Conservation (phyloP, 2,888 invertebrate genomes). For the Athetis lepigone region DNA sequence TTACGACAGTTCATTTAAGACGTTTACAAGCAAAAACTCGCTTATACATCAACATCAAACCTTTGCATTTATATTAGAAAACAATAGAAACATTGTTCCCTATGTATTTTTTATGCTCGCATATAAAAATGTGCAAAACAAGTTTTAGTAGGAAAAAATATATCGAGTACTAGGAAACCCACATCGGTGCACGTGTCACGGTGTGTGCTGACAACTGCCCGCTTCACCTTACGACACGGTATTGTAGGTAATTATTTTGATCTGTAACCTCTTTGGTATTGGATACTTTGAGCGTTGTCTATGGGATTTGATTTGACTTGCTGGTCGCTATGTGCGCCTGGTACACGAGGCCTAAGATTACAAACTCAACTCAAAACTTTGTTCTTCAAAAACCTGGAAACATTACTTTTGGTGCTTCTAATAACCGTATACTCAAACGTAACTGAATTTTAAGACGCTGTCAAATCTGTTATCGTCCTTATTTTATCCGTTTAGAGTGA, state of each 20-base stretch:
- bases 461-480: too few relatives aligned
- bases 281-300: constrained; percentile 29
- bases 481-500: too few relatives aligned
- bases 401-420: too few relatives aligned
- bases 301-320: constrained; percentile 35
- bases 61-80: constrained; percentile 47
- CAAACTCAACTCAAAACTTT: too few relatives aligned
- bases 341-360: constrained; percentile 17
- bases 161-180: constrained; percentile 72
- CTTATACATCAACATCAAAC: constrained; percentile 26
- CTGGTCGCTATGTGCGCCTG: neutral
- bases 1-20: constrained; percentile 38
- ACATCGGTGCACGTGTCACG: constrained; percentile 72
- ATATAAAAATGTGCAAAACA: constrained; percentile 52
- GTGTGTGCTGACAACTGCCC: constrained; percentile 49
- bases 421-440: too few relatives aligned
- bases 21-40: constrained; percentile 40
- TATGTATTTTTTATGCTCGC: constrained; percentile 28
- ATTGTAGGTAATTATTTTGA: constrained; percentile 48
- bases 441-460: too few relatives aligned
- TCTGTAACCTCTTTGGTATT: constrained; percentile 41
- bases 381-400: too few relatives aligned
- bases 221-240: constrained; percentile 57
- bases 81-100: constrained; percentile 49
- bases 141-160: constrained; percentile 59